Conservation (phyloP, 2,113 vertebrate genomes). For the Sebastes schlegelii region DNA sequence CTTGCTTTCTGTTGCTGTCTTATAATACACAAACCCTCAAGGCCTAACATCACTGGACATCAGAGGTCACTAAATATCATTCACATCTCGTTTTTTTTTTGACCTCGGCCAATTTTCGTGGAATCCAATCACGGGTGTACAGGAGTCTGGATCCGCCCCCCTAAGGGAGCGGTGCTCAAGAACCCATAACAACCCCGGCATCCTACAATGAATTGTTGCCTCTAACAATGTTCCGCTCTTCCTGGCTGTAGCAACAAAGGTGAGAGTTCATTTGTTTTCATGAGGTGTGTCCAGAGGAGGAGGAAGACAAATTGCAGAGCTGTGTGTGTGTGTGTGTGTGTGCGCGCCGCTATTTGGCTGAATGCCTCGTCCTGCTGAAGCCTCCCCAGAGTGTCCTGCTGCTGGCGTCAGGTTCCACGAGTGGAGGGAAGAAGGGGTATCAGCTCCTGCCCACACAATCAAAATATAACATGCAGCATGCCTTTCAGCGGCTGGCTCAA, state of each 20-base stretch:
- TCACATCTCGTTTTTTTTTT: constrained; percentile 34
- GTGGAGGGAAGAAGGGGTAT: constrained; percentile 71
- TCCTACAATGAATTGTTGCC: constrained; percentile 66
- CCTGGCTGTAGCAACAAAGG: constrained; percentile 72
- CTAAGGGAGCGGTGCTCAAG: constrained; percentile 53
- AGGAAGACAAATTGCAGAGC: constrained; percentile 78
- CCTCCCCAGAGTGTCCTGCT: constrained; percentile 70
- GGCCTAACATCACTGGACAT: constrained; percentile 53
- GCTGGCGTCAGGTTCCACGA: constrained; percentile 75
- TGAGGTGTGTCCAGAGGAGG: constrained; percentile 75
- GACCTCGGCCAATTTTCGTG: constrained; percentile 42
- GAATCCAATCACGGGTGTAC: constrained; percentile 53
- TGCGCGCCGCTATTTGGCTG: constrained; percentile 70
- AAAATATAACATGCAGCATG: constrained; percentile 76
- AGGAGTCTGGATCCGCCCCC: constrained; percentile 30
- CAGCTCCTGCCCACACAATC: constrained; percentile 78
- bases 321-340: constrained; percentile 39
- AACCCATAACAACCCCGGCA: constrained; percentile 60
- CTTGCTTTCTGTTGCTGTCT: constrained; percentile 59
- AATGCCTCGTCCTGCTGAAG: constrained; percentile 65
- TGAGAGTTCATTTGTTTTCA: constrained; percentile 82
- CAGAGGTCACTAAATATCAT: constrained; percentile 59
- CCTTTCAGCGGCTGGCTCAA: constrained; percentile 60
- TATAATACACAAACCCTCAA: constrained; percentile 48
- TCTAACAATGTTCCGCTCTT: constrained; percentile 55